Evolutionary conservation across 2,797 vertebrate genomes (phyloP).

Genomic region (Corythornis leucogaster): DNA sequence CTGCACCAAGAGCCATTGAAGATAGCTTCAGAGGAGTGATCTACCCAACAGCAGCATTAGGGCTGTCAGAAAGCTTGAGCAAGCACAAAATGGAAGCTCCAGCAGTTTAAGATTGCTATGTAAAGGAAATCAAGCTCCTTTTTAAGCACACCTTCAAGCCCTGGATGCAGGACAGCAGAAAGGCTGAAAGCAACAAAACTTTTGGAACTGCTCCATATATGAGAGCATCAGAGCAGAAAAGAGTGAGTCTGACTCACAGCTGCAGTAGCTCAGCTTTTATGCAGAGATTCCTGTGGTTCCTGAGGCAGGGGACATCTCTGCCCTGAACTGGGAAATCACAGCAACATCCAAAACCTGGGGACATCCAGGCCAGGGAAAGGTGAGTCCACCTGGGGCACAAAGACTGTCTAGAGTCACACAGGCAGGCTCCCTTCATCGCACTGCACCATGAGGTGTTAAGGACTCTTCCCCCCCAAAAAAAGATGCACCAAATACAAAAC

Average conservation of each 20-base stretch:
- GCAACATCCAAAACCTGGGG: not conserved
- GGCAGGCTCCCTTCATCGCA: not conserved
- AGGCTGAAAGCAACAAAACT: not conserved
- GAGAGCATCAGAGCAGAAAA: conserved; percentile 2
- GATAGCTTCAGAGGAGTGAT: not conserved
- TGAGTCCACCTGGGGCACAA: not conserved
- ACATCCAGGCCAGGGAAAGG: not conserved
- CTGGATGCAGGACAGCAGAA: not conserved
- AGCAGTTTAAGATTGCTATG: not conserved
- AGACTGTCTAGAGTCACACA: not conserved
- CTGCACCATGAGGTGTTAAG: rapidly evolving
- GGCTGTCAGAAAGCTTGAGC: not conserved
- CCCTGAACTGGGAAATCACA: not conserved
- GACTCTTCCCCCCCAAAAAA: not conserved
- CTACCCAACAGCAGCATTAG: not conserved
- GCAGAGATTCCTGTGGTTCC: not conserved
- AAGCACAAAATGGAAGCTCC: not conserved
- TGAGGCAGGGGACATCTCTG: not conserved
- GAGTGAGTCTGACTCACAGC: not conserved
- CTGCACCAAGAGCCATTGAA: not conserved
- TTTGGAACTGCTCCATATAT: conserved; percentile 11
- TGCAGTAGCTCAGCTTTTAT: not conserved
- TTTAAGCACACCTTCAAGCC: not conserved
- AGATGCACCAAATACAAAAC: not conserved
- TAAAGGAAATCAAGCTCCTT: not conserved